Conservation (phyloP, 2,888 invertebrate genomes). For the Ischnura elegans region DNA sequence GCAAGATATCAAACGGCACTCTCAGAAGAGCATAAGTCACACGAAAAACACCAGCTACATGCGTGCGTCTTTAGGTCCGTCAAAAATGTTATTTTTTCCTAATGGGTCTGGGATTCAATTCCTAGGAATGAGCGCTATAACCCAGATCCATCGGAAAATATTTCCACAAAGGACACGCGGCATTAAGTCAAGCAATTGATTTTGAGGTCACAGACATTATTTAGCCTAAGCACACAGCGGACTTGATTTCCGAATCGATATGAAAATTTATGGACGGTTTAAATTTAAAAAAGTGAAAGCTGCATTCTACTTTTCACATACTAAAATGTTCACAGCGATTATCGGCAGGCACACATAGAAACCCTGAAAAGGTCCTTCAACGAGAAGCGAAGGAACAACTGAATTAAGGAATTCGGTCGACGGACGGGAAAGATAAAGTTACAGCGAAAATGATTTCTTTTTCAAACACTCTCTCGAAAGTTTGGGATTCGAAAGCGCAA, state of each 20-base stretch:
- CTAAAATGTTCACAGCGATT: no score
- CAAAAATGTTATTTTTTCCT: neutral
- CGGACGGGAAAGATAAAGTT: no score
- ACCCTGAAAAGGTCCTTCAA: no score
- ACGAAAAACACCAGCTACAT: neutral
- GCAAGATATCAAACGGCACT: no score
- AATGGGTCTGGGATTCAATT: neutral
- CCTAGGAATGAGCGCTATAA: neutral
- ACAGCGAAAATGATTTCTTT: no score
- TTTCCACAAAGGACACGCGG: conserved; percentile 28
- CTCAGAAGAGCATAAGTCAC: no score
- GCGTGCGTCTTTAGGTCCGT: neutral
- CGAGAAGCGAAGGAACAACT: no score
- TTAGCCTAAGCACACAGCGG: conserved; percentile 9
- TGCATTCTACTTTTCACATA: neutral
- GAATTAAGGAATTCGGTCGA: no score
- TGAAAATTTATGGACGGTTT: neutral
- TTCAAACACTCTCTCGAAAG: no score
- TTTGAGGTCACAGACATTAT: conserved; percentile 50
- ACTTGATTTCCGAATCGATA: neutral
- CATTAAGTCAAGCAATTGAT: conserved; percentile 27
- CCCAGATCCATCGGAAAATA: conserved; percentile 30
- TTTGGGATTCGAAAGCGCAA: no score
- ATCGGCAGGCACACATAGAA: no score
- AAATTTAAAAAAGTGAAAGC: conserved; percentile 10